Base-by-base conservation (phyloP, 2,888 invertebrate species). In the Phlogophora meticulosa region DNA sequence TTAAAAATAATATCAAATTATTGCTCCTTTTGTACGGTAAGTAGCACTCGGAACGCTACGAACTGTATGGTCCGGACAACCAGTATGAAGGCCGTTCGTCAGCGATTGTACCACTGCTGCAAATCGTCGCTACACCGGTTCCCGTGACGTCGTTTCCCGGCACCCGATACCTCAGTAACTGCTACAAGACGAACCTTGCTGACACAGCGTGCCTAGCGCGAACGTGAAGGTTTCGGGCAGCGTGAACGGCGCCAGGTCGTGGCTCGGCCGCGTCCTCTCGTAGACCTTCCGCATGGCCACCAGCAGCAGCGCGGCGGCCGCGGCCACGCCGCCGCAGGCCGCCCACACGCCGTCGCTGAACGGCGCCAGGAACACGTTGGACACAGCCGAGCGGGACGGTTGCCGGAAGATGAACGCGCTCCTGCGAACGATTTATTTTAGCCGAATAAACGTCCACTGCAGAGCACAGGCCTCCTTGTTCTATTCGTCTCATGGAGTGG, bases 351-450 rank as follows among this genome's bases (percentile, higher is more conserved):
- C 95, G 67, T 87, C 81, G 74, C 94, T 93, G 88, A 97, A 96
- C 57, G 97, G 97, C 87, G 96, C 89, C 51, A 96, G 84, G 87
- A 96, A 97, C 75, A 97, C 96, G 87, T 97, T 97, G 42, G 94
- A 92, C 42, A 97, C 96, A 0, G 96, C 95, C 0, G 97, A 96
- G 17, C 96, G 93, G 3, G 96, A 91, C 2, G 97, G 97, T 86
- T 97, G 97, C 0, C 96, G 96, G 87, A 97, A 97, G 85, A 97
- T 93, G 63, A 96, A 95, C 4, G 96, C 94, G 0, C 96, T 94
- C 28, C 97, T 96, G 53, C 10, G 15, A 22, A 17, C 17, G 3
- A 71, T 36, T n/a, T 15, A 34, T 4, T 5, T 10, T 5, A 4
- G 11, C 45, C 28, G 2, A 28, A 28, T n/a, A 5, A 55, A 17